Evolutionary conservation across 2,888 invertebrate species (phyloP), one percentile per base, ranked within the genome.

Genomic region (Hemistola chrysoprasaria): DNA sequence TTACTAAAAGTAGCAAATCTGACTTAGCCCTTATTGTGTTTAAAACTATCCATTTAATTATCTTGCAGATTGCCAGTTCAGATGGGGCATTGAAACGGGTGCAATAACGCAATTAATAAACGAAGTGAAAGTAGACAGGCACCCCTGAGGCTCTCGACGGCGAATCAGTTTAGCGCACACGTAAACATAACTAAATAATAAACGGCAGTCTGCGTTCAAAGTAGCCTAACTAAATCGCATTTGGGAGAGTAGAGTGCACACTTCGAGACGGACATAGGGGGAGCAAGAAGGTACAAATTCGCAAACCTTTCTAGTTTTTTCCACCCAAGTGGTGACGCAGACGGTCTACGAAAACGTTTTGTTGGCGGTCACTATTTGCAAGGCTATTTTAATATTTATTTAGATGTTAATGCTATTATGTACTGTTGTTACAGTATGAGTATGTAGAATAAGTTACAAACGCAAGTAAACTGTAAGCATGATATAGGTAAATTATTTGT

Each of bases 341-440:
- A 56, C 64, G 57, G 62, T 71, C 64, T 77, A 71, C 74, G 73
- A 74, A 75, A 80, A 78, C 73, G 75, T 78, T 79, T 78, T 79
- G 73, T 73, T 72, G 71, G 20, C 37, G 38, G 20, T 35, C 30
- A 9, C 25, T 44, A 44, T 34, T 22, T 30, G 21, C 24, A 16
- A 5, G 8, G 30, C 10, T 43, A 16, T 28, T 33, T 21, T 29
- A 22, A 28, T 2, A 3, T 25, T 3, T 4, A 8, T 24, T 10
- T 26, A 11, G 27, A 7, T 27, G 16, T 27, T 5, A 25, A 37
- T 30, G 8, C 11, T 21, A n/a, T 32, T 27, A 22, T 31, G 25
- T 38, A 22, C 8, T 21, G 9, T 26, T n/a, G n/a, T n/a, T n/a
- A n/a, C n/a, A n/a, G n/a, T n/a, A n/a, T n/a, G n/a, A n/a, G n/a